Percentiles rank a stretch among this genome's conserved stretches.
These are phyloP conservation scores for Pseudanteris insignis DNA, from an alignment of 2,888 invertebrate species.

Conservation along the genomic window DNA sequence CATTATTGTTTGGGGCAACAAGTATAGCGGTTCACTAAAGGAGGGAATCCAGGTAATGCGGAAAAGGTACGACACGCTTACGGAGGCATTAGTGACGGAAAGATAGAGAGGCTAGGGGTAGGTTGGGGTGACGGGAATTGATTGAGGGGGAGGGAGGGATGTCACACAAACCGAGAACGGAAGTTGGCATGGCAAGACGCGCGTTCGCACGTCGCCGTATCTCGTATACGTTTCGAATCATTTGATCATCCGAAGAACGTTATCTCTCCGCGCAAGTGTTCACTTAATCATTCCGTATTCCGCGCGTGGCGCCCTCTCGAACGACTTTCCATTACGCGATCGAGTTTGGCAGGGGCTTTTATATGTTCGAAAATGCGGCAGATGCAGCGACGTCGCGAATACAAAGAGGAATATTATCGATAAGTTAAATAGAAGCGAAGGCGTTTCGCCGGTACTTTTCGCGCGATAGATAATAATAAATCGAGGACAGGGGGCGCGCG, in stretches of 20 bases:
- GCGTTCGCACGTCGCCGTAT: too few species aligned
- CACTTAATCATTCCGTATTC: slow-evolving; percentile 45
- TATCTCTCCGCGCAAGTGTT: slow-evolving; percentile 39
- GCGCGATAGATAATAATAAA: slow-evolving; percentile 37
- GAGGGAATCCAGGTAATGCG: too few species aligned
- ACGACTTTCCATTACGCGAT: slow-evolving; percentile 44
- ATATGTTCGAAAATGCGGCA: slow-evolving; percentile 38
- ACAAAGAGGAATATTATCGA: slow-evolving; percentile 39
- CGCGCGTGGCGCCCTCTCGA: slow-evolving; percentile 28
- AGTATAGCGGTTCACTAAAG: too few species aligned
- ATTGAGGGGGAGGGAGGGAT: too few species aligned
- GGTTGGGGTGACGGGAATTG: too few species aligned
- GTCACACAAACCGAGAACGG: too few species aligned
- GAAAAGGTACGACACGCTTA: too few species aligned
- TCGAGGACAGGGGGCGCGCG: slow-evolving; percentile 16
- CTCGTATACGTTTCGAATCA: slow-evolving; percentile 27
- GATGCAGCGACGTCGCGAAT: slow-evolving; percentile 28
- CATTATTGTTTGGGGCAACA: too few species aligned
- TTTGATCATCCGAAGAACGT: slow-evolving; percentile 34
- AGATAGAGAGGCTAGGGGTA: too few species aligned
- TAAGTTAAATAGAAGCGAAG: slow-evolving; percentile 40
- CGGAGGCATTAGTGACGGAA: too few species aligned
- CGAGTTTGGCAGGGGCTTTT: slow-evolving; percentile 39
- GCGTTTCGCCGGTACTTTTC: slow-evolving; percentile 23
- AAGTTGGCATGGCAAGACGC: too few species aligned